Evolutionary conservation across 2,888 invertebrate species (phyloP).

Genomic region (Seladonia tumulorum): DNA sequence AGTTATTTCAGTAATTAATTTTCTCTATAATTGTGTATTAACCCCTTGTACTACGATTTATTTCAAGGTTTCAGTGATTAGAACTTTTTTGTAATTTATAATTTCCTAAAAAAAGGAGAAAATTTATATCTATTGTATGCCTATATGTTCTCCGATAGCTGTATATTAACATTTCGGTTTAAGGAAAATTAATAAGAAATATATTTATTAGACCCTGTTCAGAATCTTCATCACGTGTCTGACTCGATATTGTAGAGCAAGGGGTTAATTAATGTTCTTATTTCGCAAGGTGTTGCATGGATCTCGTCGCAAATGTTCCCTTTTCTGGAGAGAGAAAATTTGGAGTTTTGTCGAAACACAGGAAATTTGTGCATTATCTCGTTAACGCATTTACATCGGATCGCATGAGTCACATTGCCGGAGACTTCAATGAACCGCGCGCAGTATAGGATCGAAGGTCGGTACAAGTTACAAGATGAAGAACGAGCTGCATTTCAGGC

Average conservation of each 20-base stretch:
- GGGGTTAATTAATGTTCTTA: neutral
- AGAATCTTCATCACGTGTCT: too few species aligned
- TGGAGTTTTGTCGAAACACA: neutral
- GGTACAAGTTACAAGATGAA: slow-evolving; percentile 13
- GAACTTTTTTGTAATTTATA: too few species aligned
- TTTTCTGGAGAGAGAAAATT: neutral
- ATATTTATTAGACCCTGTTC: too few species aligned
- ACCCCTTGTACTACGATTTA: too few species aligned
- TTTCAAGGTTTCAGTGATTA: too few species aligned
- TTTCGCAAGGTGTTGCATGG: neutral
- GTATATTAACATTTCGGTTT: too few species aligned
- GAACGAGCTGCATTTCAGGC: slow-evolving; percentile 30
- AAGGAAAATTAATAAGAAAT: too few species aligned
- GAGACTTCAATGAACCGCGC: slow-evolving; percentile 11
- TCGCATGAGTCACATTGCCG: neutral
- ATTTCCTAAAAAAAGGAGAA: too few species aligned
- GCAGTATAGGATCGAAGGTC: neutral
- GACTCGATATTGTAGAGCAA: too few species aligned
- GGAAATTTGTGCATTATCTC: neutral
- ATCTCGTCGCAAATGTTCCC: neutral
- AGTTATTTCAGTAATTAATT: too few species aligned
- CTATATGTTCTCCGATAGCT: too few species aligned
- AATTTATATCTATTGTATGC: too few species aligned
- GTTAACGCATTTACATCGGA: neutral
- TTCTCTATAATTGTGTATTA: neutral